Evolutionary conservation across 2,888 invertebrate genomes (phyloP), one percentile per base, ranked within the genome.

Genomic region (Brachycybe producta): DNA sequence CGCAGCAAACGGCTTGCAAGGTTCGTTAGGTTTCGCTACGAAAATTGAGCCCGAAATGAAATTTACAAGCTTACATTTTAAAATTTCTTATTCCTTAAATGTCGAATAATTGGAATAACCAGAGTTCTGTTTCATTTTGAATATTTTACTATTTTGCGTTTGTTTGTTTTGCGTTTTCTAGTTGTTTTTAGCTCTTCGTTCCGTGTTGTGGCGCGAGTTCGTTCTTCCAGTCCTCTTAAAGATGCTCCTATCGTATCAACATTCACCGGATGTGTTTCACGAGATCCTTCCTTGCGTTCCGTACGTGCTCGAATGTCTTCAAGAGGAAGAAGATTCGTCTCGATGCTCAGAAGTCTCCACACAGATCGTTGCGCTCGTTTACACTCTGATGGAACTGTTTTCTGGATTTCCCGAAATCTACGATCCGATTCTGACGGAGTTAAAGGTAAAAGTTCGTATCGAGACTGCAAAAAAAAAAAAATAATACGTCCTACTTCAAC

Each of bases 321-420:
- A 23, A 35, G 30, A 46, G 30, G 46, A 46, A 35, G 24, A 36
- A 17, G 15, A 34, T 15, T 23, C 34, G 19, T 17, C 35, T 4
- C n/a, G n/a, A n/a, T 35, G 46, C 35, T 27, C 26, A 27, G 21
- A 39, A 2, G 17, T 26, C n/a, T 40, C 30, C 30, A 35, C n/a
- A 28, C 44, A 51, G 17, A 27, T 51, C 2, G 45, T 45, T 21
- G 2, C 5, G 7, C 15, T 51, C 13, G 45, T 51, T 27, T 28
- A 51, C 28, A 38, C 23, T 3, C 35, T 38, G 19, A 64, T 66
- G 60, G 58, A 60, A 36, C 60, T 62, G 13, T 64, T 65, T 52
- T 60, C 64, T 23, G 66, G 66, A 23, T 66, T 63, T 55, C 66
- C 66, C 23, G 65, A 66, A 43, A 58, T 66, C 11, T 66, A 66